Evolutionary conservation across 2,113 vertebrate genomes (phyloP), one percentile per base, ranked within the genome.

Genomic region (Scomber colias): DNA sequence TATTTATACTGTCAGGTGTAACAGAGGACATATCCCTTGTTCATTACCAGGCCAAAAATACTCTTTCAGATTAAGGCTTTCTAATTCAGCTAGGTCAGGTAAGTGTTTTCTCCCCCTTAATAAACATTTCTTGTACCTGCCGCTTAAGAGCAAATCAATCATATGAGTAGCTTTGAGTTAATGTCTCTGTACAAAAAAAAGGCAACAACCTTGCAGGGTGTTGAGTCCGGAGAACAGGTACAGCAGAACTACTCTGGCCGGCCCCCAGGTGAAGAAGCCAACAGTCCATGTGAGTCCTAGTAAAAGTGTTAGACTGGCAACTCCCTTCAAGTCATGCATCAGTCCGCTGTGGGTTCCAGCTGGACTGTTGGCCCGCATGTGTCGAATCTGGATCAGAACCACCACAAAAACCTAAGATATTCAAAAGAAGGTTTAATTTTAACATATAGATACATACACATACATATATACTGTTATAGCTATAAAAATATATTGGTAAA

Each of bases 201-300:
- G 24, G n/a, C 15, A 3, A 10, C 5, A 17, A 97, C 97, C 97
- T 97, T 98, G 97, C 59, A 97, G 89, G 14, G 93, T 95, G 91
- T 97, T 98, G 80, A 96, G 96, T 82, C 94, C 93, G 78, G 96
- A 84, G 92, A 98, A 99, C 63, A 97, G 82, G 82, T 98, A 98
- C 30, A 97, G 89, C 79, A 98, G 94, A 62, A 95, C 79, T 31
- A 95, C 77, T 81, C 92, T 95, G 30, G 93, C 89, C 0, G 96
- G 89, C 46, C 94, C 96, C 95, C 95, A 97, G 55, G 96, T 94
- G 14, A 97, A 96, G 92, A 98, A 97, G 49, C 92, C 96, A 79
- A 96, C 85, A 0, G 94, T 93, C 97, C 96, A 98, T 0, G 96
- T 98, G 80, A 99, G 93, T 53, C 97, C 97, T 4, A 97, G 94